Base-by-base conservation (phyloP, 2,113 vertebrate species). In the Neogobius melanostomus region DNA sequence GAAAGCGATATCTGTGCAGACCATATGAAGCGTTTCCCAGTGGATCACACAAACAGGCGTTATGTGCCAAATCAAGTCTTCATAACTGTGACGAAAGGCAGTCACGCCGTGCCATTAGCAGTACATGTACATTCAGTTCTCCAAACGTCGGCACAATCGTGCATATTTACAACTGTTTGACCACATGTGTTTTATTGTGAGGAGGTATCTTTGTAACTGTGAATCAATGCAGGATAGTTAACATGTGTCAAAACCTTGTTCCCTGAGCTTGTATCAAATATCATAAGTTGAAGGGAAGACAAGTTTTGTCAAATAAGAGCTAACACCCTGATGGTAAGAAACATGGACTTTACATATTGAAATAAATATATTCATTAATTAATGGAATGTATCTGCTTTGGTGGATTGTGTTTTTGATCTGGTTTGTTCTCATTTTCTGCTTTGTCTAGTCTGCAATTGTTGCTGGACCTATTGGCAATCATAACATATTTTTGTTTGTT, bases 71-170 rank as follows among this genome's bases (percentile, higher is more conserved):
- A 85, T 57, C 12, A 72, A 46, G 43, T 68, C 74, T 81, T 77
- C 68, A 65, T 45, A 74, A 80, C 85, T 79, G 84, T 85, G 79
- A 78, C 7, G 61, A 80, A 57, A 74, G 69, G 71, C 75, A 74
- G 84, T 76, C 81, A 79, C 82, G 63, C 75, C 68, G 90, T 90
- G 90, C 90, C 88, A 87, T 81, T 86, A 86, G 47, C 81, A 79
- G 64, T 84, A 81, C 54, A 74, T 71, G 73, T 81, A 74, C 71
- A 61, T 76, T 44, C 12, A 81, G 77, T 68, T 57, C 52, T 82
- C 59, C 57, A n/a, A 16, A 72, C 59, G 49, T 68, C 73, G 46
- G 36, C 53, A 72, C 62, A 80, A 62, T 82, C 9, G 64, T 80
- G 79, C 12, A 36, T 59, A 59, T 69, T 68, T 68, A 67, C 79